phyloP scores from a whole-genome alignment of 2,888 invertebrate genomes.

The Nineta flava region DNA sequence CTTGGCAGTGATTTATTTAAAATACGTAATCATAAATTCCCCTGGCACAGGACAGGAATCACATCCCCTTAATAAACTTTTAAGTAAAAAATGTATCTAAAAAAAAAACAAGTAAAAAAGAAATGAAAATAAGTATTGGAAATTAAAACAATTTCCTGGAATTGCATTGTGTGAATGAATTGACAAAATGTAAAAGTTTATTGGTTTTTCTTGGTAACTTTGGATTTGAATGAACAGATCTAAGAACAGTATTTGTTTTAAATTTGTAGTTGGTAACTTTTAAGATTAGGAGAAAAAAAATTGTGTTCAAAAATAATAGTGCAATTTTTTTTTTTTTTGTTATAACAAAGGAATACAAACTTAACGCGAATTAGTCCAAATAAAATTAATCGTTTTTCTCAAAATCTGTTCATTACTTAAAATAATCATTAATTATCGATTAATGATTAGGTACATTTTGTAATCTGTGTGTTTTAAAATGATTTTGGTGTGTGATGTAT shows the following conservation, averaged over 20 bases:
- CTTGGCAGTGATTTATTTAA: background rate
- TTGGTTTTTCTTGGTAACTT: slow-evolving; percentile 1
- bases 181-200: background rate
- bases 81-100: background rate
- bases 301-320: no score
- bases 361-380: no score
- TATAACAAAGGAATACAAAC: no score
- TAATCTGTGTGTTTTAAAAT: no score
- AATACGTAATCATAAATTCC: background rate
- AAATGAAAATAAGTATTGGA: background rate
- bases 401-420: no score
- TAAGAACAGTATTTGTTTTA: background rate
- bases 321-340: no score
- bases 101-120: background rate
- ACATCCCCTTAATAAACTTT: background rate
- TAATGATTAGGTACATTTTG: no score
- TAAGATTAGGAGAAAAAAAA: no score
- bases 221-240: background rate
- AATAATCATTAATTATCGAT: no score
- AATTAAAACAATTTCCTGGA: background rate
- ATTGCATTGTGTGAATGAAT: background rate
- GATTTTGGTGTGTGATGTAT: background rate
- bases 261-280: no score
- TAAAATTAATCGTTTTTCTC: no score
- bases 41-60: background rate